Evolutionary conservation across 1,140 invertebrate genomes (phyloP).

Genomic region (Luehdorfia chinensis): DNA sequence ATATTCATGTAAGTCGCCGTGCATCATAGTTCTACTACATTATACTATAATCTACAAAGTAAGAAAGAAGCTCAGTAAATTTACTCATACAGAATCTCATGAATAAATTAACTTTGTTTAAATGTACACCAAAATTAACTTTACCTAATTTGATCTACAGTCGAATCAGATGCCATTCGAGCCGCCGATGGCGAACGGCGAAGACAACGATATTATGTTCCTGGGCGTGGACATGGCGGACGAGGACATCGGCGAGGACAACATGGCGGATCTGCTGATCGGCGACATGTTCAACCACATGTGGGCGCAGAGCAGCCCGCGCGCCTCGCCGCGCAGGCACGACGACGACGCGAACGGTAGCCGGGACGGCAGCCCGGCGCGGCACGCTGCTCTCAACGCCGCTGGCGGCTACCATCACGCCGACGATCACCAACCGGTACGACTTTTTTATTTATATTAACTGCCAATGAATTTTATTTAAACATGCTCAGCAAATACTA

Average conservation of each 20-base stretch:
- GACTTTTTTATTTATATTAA: constrained; percentile 72
- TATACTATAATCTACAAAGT: no score
- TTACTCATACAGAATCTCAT: no score
- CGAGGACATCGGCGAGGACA: constrained; percentile 85
- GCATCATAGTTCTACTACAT: no score
- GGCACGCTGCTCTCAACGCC: constrained; percentile 40
- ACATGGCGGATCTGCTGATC: constrained; percentile 80
- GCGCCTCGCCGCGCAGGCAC: constrained; percentile 77
- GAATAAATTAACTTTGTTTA: no score
- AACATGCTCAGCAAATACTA: no score
- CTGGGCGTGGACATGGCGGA: constrained; percentile 84
- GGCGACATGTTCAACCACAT: constrained; percentile 74
- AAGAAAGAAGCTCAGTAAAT: no score
- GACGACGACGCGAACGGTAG: constrained; percentile 47
- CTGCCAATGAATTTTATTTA: constrained; percentile 31
- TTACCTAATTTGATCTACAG: constrained; percentile 57
- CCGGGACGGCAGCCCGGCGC: constrained; percentile 39
- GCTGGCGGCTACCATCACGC: constrained; percentile 43
- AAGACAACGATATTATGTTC: constrained; percentile 83
- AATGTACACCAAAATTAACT: no score
- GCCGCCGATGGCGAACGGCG: constrained; percentile 86
- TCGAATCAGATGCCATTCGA: constrained; percentile 92
- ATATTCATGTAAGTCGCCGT: no score
- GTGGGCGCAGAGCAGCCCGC: constrained; percentile 75
- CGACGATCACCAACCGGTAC: constrained; percentile 77